Conservation (phyloP, 2,888 invertebrate genomes). For the Pachydiplax longipennis region DNA sequence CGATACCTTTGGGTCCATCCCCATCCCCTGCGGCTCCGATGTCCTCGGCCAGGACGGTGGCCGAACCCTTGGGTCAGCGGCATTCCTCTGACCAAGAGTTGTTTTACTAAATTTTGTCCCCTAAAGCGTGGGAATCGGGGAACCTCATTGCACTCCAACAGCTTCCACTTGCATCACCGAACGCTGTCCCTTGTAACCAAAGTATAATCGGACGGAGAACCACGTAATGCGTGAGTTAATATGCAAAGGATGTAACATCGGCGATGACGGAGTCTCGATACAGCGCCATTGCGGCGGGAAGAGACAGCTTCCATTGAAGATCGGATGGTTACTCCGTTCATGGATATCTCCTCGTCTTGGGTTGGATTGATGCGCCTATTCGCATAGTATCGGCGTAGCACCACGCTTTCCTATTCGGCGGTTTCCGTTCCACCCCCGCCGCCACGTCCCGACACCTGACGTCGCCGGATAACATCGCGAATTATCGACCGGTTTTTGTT, state of each 20-base stretch:
- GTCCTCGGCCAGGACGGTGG: too few species aligned
- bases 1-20: too few species aligned
- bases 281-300: not conserved
- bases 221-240: not conserved
- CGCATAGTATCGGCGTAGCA: not conserved
- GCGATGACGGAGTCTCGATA: not conserved
- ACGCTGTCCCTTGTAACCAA: not conserved
- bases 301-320: not conserved
- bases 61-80: too few species aligned
- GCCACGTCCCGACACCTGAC: not conserved
- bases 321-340: not conserved
- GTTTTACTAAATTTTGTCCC: too few species aligned
- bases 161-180: not conserved
- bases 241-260: not conserved
- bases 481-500: not conserved
- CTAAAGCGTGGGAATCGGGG: too few species aligned
- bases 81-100: too few species aligned
- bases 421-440: not conserved
- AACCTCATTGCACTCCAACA: too few species aligned
- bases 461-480: not conserved
- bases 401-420: not conserved
- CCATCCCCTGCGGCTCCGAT: too few species aligned
- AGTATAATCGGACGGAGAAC: not conserved
- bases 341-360: not conserved
- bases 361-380: not conserved